Evolutionary conservation across 1,140 invertebrate genomes (phyloP).

Genomic region (Archegozetes longisetosus): DNA sequence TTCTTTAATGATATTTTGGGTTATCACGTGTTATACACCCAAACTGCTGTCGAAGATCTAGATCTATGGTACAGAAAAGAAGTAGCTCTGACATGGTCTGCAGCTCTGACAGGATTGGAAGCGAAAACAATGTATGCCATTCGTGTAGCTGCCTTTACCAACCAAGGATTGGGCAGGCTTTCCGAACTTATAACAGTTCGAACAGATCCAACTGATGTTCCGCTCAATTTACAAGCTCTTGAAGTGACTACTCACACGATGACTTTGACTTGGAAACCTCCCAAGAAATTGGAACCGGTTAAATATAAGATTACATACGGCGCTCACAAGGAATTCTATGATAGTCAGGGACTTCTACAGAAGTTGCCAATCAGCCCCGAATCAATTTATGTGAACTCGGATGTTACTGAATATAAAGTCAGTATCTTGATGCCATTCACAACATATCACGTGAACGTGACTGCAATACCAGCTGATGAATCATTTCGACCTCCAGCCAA

Average conservation of each 20-base stretch:
- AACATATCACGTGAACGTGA: constrained; percentile 85
- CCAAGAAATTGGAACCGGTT: constrained; percentile 68
- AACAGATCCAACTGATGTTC: constrained; percentile 50
- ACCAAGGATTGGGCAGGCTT: constrained; percentile 36
- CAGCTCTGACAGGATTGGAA: constrained; percentile 74
- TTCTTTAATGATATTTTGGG: constrained; percentile 48
- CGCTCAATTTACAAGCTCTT: constrained; percentile 65
- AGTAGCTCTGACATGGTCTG: constrained; percentile 69
- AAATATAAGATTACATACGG: constrained; percentile 82
- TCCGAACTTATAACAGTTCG: constrained; percentile 57
- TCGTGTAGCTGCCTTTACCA: constrained; percentile 67
- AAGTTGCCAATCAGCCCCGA: constrained; percentile 58
- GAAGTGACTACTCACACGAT: constrained; percentile 43
- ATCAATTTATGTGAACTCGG: constrained; percentile 50
- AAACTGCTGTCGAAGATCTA: constrained; percentile 61
- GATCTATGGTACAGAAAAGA: constrained; percentile 75
- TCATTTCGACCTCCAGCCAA: constrained; percentile 72
- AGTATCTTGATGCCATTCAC: constrained; percentile 72
- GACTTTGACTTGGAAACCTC: constrained; percentile 76
- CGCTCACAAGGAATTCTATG: constrained; percentile 84
- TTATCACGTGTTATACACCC: constrained; percentile 41
- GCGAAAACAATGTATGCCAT: constrained; percentile 81
- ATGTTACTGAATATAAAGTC: constrained; percentile 35
- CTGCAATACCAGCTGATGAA: constrained; percentile 64
- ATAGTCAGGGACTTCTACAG: constrained; percentile 79